phyloP scores from a whole-genome alignment of 2,797 vertebrate genomes.

The Lepilemur ruficaudatus region DNA sequence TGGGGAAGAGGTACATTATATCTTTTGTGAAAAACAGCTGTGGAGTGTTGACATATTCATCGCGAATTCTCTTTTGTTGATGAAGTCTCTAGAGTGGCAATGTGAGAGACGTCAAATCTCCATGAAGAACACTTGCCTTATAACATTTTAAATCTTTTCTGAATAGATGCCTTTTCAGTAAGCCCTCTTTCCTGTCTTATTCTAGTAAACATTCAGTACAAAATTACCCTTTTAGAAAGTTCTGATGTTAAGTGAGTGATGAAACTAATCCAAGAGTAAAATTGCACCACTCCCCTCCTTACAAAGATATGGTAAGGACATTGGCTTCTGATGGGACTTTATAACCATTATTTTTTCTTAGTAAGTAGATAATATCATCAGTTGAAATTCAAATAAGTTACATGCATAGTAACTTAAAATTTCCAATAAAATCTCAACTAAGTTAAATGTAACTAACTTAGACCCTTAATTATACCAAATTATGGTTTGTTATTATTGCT shows the following conservation, averaged over 20 bases:
- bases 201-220: constrained; percentile 71
- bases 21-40: constrained; percentile 38
- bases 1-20: not conserved
- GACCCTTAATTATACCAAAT: not conserved
- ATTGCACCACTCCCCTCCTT: not conserved
- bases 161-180: constrained; percentile 49
- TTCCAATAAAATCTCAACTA: not conserved
- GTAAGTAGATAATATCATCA: not conserved
- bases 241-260: constrained; percentile 47
- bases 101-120: constrained; percentile 69
- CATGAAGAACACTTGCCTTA: constrained; percentile 54
- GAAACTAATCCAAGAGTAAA: not conserved
- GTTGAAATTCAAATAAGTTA: not conserved
- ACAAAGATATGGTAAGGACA: not conserved
- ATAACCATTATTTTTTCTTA: not conserved
- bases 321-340: not conserved
- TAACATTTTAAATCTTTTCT: constrained; percentile 67
- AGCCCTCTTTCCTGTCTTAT: constrained; percentile 68
- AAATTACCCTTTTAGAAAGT: constrained; percentile 69
- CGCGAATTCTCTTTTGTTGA: constrained; percentile 51
- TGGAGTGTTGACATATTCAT: constrained; percentile 59
- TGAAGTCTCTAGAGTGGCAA: constrained; percentile 41
- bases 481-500: not conserved
- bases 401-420: not conserved
- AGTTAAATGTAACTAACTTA: constrained; percentile 3